These are phyloP conservation scores for Galerucella pusilla DNA, from an alignment of 2,888 invertebrate genomes.

Conservation along the genomic window DNA sequence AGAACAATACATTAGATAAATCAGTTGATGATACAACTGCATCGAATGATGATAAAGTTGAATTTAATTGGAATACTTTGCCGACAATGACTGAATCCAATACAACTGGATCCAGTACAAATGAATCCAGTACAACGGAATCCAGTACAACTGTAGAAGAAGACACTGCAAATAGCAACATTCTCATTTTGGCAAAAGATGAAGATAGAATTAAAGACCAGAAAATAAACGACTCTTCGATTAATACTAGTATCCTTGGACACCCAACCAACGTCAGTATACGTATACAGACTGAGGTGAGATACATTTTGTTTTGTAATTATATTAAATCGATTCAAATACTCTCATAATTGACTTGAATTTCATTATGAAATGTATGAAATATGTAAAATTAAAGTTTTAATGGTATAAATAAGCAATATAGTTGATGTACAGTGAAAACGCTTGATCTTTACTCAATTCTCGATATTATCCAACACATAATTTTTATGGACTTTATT, in stretches of 20 bases:
- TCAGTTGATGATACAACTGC: conserved; percentile 2
- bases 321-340: no score
- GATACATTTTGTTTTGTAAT: not conserved
- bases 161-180: not conserved
- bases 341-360: no score
- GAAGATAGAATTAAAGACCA: not conserved
- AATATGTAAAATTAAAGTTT: no score
- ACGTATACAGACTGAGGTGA: conserved; percentile 37
- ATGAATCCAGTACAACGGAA: not conserved
- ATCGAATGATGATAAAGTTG: not conserved
- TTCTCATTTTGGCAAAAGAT: not conserved
- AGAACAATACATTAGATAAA: not conserved
- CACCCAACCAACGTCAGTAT: conserved; percentile 35
- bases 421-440: no score
- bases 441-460: no score
- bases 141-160: not conserved
- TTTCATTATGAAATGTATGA: no score
- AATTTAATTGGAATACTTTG: no score
- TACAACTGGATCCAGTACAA: not conserved
- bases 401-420: no score
- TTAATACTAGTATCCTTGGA: conserved; percentile 28
- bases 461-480: no score
- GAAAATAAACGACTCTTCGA: conserved; percentile 5
- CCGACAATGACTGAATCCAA: not conserved
- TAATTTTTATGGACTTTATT: no score